Conservation (phyloP, 1,140 invertebrate species). For the Coenobita brevimanus region DNA sequence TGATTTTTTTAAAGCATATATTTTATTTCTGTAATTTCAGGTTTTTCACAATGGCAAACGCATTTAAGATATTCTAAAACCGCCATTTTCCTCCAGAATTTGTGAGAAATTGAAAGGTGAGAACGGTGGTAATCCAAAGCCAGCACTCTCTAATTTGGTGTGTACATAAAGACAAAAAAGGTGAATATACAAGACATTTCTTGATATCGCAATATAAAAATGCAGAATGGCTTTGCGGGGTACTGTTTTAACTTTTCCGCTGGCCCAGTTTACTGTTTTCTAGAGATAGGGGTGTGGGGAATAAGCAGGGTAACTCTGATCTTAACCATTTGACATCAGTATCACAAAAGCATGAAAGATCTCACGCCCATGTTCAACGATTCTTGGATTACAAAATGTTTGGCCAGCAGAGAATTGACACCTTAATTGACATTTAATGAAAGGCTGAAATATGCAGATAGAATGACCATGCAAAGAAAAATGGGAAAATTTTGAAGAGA, state of each 20-base stretch:
- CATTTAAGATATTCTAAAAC: too few relatives aligned
- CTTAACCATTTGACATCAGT: conserved; percentile 14
- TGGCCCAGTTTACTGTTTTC: too few relatives aligned
- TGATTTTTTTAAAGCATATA: too few relatives aligned
- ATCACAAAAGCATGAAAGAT: conserved; percentile 30
- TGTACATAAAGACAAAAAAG: not conserved
- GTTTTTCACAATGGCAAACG: not conserved
- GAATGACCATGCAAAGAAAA: conserved; percentile 18
- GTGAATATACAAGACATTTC: conserved; percentile 1
- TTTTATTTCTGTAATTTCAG: not conserved
- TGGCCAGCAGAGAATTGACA: conserved; percentile 11
- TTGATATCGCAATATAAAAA: not conserved
- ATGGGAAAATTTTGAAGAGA: conserved; percentile 14
- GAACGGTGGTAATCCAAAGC: not conserved
- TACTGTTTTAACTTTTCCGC: conserved; percentile 16
- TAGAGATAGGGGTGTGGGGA: too few relatives aligned
- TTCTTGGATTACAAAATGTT: conserved; percentile 21
- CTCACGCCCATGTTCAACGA: not conserved
- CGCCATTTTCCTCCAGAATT: not conserved
- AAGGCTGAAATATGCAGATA: conserved; percentile 15
- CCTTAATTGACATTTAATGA: conserved; percentile 4
- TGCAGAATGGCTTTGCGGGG: not conserved
- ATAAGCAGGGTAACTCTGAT: too few relatives aligned
- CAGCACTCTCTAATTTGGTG: too few relatives aligned
- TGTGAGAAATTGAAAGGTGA: conserved; percentile 1